Evolutionary conservation across 2,113 vertebrate genomes (phyloP).

Genomic region (Alethe castanea): DNA sequence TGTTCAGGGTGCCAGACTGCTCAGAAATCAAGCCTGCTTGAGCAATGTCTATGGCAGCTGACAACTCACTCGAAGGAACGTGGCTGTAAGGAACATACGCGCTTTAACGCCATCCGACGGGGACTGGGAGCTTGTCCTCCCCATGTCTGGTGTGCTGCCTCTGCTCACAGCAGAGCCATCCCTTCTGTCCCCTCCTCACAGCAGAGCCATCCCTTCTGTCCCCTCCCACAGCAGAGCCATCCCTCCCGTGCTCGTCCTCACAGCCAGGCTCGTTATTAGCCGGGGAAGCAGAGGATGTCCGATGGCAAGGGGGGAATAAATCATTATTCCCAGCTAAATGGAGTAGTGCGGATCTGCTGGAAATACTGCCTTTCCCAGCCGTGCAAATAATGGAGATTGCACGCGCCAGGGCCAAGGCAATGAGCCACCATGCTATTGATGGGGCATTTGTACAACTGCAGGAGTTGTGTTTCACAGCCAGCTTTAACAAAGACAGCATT

Average conservation of each 20-base stretch:
- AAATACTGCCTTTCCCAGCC: slow-evolving; percentile 70
- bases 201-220: not conserved
- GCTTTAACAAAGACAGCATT: slow-evolving; percentile 59
- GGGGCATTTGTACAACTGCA: slow-evolving; percentile 67
- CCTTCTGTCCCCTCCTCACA: not conserved
- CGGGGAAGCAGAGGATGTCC: slow-evolving; percentile 69
- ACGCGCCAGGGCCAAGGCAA: slow-evolving; percentile 71
- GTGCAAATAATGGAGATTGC: slow-evolving; percentile 78
- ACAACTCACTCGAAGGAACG: not conserved
- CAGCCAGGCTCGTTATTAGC: slow-evolving; percentile 58
- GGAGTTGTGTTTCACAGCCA: slow-evolving; percentile 62
- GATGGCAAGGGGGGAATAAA: slow-evolving; percentile 70
- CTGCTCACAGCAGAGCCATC: not conserved
- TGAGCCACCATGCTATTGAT: slow-evolving; percentile 70
- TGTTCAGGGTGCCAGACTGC: not conserved
- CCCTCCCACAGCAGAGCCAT: not conserved
- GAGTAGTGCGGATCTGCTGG: slow-evolving; percentile 68
- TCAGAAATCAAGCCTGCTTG: not conserved
- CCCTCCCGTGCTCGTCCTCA: not conserved
- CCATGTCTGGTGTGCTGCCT: not conserved
- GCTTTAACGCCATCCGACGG: fast-evolving
- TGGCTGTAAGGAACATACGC: fast-evolving
- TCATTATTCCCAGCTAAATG: slow-evolving; percentile 76
- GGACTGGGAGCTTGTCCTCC: not conserved
- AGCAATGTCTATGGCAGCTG: fast-evolving